Evolutionary conservation across 2,888 invertebrate genomes (phyloP).

Genomic region (Hydropsyche betteni): DNA sequence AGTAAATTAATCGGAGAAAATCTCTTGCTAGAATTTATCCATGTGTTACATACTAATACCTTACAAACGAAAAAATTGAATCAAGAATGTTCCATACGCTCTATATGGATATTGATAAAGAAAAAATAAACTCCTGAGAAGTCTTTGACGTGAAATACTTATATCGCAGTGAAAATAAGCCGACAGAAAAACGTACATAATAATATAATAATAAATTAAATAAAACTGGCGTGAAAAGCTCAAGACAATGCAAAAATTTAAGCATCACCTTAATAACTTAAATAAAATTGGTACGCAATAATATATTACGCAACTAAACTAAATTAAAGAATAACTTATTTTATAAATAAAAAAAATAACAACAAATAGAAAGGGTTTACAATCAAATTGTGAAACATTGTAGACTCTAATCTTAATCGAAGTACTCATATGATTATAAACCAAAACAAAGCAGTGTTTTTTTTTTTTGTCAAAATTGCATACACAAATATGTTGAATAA

Average conservation of each 20-base stretch:
- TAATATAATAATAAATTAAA: constrained; percentile 4
- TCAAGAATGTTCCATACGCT: constrained; percentile 6
- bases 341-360: constrained; percentile 27
- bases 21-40: too few relatives aligned
- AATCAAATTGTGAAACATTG: constrained; percentile 7
- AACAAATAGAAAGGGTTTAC: constrained; percentile 12
- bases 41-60: too few relatives aligned
- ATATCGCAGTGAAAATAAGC: too few relatives aligned
- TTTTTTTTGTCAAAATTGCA: neutral
- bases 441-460: constrained; percentile 23
- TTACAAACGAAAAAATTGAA: neutral
- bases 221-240: constrained; percentile 10
- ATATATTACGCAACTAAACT: constrained; percentile 22
- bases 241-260: neutral
- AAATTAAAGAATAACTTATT: constrained; percentile 23
- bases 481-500: constrained; percentile 31
- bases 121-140: neutral
- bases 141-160: neutral
- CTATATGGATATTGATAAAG: neutral
- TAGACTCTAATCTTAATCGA: constrained; percentile 9
- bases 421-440: neutral
- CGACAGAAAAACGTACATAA: constrained; percentile 11
- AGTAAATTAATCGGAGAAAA: too few relatives aligned
- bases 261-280: constrained; percentile 12
- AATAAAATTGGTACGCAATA: constrained; percentile 19